Conservation (phyloP, 2,888 invertebrate genomes). For the Drosophila borealis region DNA sequence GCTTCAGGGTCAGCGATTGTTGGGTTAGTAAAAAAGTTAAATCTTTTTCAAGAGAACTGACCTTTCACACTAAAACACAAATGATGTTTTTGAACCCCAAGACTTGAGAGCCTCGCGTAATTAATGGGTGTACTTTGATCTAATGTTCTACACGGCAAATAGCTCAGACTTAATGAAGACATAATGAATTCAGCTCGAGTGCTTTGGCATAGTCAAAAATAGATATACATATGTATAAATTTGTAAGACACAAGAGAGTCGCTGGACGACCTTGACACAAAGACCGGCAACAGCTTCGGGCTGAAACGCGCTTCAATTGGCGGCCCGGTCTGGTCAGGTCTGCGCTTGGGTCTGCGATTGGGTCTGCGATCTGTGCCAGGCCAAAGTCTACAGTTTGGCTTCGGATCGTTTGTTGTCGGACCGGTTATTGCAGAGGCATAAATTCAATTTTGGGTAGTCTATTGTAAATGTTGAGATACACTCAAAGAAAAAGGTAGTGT, state of each 20-base stretch:
- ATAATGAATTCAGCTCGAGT: slow-evolving; percentile 9
- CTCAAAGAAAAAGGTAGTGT: neutral
- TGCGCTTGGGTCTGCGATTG: slow-evolving; percentile 7
- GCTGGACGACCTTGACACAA: slow-evolving; percentile 79
- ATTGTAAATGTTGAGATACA: neutral
- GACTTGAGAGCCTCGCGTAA: slow-evolving; percentile 4
- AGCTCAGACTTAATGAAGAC: neutral
- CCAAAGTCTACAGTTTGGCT: slow-evolving; percentile 44
- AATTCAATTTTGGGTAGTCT: slow-evolving; percentile 3
- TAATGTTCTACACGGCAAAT: slow-evolving; percentile 8
- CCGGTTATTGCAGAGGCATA: slow-evolving; percentile 18
- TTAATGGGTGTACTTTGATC: slow-evolving; percentile 20
- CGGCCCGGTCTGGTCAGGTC: slow-evolving; percentile 22
- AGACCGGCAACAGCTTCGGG: slow-evolving; percentile 68
- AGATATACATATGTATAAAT: neutral
- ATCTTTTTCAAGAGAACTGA: slow-evolving; percentile 33
- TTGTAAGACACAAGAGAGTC: slow-evolving; percentile 10
- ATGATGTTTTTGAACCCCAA: neutral
- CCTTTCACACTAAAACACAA: slow-evolving; percentile 31
- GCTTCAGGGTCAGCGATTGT: slow-evolving; percentile 12
- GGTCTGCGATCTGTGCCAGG: slow-evolving; percentile 14
- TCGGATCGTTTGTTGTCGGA: slow-evolving; percentile 11
- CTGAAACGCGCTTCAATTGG: slow-evolving; percentile 30
- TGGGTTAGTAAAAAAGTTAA: neutral
- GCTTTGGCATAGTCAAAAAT: slow-evolving; percentile 2